These are phyloP conservation scores for Battus philenor DNA, from an alignment of 1,140 invertebrate species.

Conservation along the genomic window DNA sequence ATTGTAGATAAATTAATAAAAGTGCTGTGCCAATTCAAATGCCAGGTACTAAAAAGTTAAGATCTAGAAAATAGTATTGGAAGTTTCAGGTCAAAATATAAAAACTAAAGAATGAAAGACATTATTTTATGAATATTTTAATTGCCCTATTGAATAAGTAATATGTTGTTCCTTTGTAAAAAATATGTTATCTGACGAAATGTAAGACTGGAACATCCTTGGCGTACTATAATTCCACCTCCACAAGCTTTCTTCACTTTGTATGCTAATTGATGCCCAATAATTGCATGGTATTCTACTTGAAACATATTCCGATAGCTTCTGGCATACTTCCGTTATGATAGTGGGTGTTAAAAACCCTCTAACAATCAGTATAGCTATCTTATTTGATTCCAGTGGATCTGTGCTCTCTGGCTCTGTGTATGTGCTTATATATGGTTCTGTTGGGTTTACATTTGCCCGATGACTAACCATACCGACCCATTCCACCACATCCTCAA, in stretches of 20 bases:
- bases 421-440: slow-evolving; percentile 53
- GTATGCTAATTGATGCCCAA: slow-evolving; percentile 53
- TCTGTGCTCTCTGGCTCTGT: slow-evolving; percentile 38
- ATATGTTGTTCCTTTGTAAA: slow-evolving; percentile 31
- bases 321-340: slow-evolving; percentile 31
- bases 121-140: slow-evolving; percentile 57
- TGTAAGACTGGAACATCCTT: slow-evolving; percentile 52
- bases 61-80: too few species aligned
- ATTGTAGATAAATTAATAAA: too few species aligned
- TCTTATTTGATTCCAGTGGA: slow-evolving; percentile 40
- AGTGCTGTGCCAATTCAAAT: too few species aligned
- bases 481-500: slow-evolving; percentile 60
- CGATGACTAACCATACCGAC: slow-evolving; percentile 51
- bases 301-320: slow-evolving; percentile 33
- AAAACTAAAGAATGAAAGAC: too few species aligned
- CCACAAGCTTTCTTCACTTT: slow-evolving; percentile 54
- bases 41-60: too few species aligned
- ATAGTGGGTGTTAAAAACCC: slow-evolving; percentile 46
- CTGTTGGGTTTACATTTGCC: slow-evolving; percentile 32
- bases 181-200: slow-evolving; percentile 48
- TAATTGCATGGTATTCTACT: slow-evolving; percentile 45
- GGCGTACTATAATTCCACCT: slow-evolving; percentile 34
- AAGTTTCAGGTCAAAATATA: not conserved
- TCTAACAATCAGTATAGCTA: slow-evolving; percentile 42
- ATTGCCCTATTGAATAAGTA: slow-evolving; percentile 48